A percentile compares a stretch with the other conserved stretches of the same genome.
These are phyloP conservation scores for Ophioninae sp. DNA, from an alignment of 2,888 invertebrate species.

Conservation along the genomic window DNA sequence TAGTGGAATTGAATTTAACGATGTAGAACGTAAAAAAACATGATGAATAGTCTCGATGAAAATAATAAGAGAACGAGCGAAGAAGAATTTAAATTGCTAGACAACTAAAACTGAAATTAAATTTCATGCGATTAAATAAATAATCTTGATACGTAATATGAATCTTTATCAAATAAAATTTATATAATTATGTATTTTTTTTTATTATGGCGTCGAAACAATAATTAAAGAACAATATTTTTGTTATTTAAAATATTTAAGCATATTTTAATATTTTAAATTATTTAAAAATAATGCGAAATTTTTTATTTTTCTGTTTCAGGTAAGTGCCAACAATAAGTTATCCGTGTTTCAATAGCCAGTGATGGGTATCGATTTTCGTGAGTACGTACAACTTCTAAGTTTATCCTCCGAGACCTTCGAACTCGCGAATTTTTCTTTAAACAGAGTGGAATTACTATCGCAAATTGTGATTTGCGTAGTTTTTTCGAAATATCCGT, in stretches of 20 bases:
- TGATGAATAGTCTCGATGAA: background rate
- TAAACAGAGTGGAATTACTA: slow-evolving; percentile 36
- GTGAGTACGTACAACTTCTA: slow-evolving; percentile 15
- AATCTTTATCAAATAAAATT: background rate
- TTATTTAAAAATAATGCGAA: background rate
- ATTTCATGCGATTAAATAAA: too few relatives aligned
- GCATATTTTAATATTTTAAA: too few relatives aligned
- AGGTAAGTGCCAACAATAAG: slow-evolving; percentile 4
- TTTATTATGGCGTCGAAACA: background rate
- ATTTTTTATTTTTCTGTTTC: slow-evolving; percentile 11
- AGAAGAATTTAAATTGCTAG: too few relatives aligned
- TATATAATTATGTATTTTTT: background rate
- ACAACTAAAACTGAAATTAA: too few relatives aligned
- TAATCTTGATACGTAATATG: too few relatives aligned
- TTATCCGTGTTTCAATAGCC: background rate
- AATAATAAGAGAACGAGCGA: background rate
- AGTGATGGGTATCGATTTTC: background rate
- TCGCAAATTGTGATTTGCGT: slow-evolving; percentile 39
- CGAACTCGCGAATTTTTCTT: slow-evolving; percentile 31
- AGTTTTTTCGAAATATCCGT: slow-evolving; percentile 27
- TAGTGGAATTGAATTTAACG: background rate
- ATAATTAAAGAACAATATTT: background rate
- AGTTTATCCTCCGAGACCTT: slow-evolving; percentile 26
- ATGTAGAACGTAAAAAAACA: background rate
- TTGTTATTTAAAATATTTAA: background rate